These are phyloP conservation scores for Mamestra configurata DNA, from an alignment of 1,140 invertebrate genomes.

Conservation along the genomic window DNA sequence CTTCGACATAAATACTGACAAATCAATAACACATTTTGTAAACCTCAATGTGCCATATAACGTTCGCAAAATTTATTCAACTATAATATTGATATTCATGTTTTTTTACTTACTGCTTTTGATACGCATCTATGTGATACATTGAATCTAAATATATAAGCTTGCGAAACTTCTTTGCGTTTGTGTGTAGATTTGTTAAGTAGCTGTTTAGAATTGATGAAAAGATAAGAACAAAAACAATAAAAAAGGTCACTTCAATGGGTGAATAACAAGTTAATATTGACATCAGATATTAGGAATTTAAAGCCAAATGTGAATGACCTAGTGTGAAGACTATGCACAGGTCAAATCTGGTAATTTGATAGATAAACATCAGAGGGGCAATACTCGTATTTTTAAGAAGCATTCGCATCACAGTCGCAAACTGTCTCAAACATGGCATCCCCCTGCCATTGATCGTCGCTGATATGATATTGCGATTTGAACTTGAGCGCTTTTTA, in stretches of 20 bases:
- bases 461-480: too few relatives aligned
- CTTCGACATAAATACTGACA: too few relatives aligned
- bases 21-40: too few relatives aligned
- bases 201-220: neutral
- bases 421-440: too few relatives aligned
- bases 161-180: slow-evolving; percentile 8
- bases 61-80: too few relatives aligned
- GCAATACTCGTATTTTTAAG: too few relatives aligned
- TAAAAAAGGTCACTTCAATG: neutral
- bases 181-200: slow-evolving; percentile 21
- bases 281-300: neutral
- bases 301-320: neutral
- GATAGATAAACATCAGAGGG: neutral
- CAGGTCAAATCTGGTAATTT: neutral
- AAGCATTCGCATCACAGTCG: too few relatives aligned
- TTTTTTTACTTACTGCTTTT: neutral
- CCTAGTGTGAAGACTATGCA: neutral
- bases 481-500: too few relatives aligned
- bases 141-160: slow-evolving; percentile 11
- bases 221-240: neutral
- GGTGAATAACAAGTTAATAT: neutral
- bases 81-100: neutral
- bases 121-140: slow-evolving; percentile 2
- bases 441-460: too few relatives aligned
- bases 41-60: too few relatives aligned